Evolutionary conservation across 2,113 vertebrate species (phyloP), one percentile per base, ranked within the genome.

Genomic region (Pipra filicauda): DNA sequence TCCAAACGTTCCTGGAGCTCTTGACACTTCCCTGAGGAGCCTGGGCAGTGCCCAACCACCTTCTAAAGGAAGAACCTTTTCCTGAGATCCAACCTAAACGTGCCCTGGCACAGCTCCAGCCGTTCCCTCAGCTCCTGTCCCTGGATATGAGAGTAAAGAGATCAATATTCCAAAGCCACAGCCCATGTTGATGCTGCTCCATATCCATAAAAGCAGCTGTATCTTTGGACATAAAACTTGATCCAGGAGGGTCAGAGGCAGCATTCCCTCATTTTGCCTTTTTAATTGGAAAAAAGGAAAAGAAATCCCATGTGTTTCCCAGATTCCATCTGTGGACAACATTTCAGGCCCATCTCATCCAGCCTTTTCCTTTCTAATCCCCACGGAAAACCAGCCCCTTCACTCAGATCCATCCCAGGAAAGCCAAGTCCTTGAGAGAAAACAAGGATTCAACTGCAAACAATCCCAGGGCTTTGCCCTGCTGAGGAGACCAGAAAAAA

Each of bases 241-340:
- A 89, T 4, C 16, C 51, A 66, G 41, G 10, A 79, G 35, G 21
- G 19, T 11, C 30, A 61, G 65, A 88, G 30, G 11, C 41, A 67
- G 57, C 11, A 52, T 12, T 66, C 24, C n/a, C 59, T 77, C 5
- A 1, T 11, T 80, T 69, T 55, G 17, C 5, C 12, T 46, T 65
- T 87, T 58, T 8, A 39, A 57, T 35, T 46, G 15, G 22, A 11
- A 59, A 33, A 46, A 51, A 37, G 31, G 26, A 24, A 11, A n/a
- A 49, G 12, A 20, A 70, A 35, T 46, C 20, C 1, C 0, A 61
- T 1, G 13, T 26, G 39, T 35, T 91, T 62, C 78, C 3, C 11
- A 62, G 28, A 74, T 41, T 58, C 62, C 18, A 54, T 18, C 39
- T 62, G 46, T 6, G 9, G 49, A 46, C 76, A 84, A 37, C 0